Percentiles rank a stretch among this genome's conserved stretches.
phyloP scores from a whole-genome alignment of 2,113 vertebrate species.

The Argyrosomus japonicus region DNA sequence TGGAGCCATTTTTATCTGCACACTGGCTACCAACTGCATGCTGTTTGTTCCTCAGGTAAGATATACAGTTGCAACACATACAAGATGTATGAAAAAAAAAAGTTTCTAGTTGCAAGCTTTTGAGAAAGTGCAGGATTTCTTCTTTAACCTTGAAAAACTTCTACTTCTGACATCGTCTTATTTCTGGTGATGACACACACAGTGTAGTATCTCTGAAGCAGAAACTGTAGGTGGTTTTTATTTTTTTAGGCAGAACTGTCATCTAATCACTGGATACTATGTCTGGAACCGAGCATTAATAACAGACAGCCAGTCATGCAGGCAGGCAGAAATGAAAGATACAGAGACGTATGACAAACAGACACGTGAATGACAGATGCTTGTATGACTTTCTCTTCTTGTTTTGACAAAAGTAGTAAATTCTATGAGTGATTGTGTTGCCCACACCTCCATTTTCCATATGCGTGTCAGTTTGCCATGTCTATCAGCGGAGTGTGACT shows the following conservation, averaged over 20 bases:
- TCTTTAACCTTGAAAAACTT: background rate
- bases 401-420: constrained; percentile 38
- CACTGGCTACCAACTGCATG: constrained; percentile 92
- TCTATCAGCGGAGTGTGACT: constrained; percentile 70
- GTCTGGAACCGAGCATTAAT: constrained; percentile 5
- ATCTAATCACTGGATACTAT: constrained; percentile 10
- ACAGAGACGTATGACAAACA: constrained; percentile 24
- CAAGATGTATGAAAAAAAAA: background rate
- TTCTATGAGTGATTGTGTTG: background rate
- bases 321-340: constrained; percentile 27
- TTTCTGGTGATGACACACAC: constrained; percentile 1
- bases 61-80: background rate
- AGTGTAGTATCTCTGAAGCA: background rate
- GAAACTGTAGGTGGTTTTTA: background rate
- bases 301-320: constrained; percentile 14
- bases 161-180: background rate
- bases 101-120: background rate
- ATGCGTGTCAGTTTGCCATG: constrained; percentile 23
- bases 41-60: constrained; percentile 96
- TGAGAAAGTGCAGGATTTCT: background rate
- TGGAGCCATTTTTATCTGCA: constrained; percentile 94
- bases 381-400: constrained; percentile 20
- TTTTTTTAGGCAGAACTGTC: constrained; percentile 4
- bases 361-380: constrained; percentile 3
- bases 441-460: constrained; percentile 22